phyloP scores from a whole-genome alignment of 2,113 vertebrate genomes.

The Saccopteryx leptura region DNA sequence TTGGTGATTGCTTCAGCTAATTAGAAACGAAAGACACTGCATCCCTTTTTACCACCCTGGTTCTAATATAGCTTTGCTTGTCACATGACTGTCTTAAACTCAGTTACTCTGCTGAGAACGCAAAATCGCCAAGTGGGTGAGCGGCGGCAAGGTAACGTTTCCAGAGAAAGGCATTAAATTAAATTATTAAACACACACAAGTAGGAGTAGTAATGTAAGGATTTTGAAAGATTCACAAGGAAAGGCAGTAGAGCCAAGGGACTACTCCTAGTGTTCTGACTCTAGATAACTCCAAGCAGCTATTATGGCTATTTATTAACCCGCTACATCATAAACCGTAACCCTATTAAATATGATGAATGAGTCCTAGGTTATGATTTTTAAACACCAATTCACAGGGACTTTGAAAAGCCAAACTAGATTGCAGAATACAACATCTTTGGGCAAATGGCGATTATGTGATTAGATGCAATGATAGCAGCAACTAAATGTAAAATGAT shows the following conservation, averaged over 20 bases:
- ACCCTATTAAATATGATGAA: constrained; percentile 68
- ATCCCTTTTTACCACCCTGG: neutral
- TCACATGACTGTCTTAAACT: neutral
- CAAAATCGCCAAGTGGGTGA: constrained; percentile 57
- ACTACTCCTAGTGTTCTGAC: constrained; percentile 59
- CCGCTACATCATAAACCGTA: constrained; percentile 39
- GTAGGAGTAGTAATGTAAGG: neutral
- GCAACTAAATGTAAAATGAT: neutral
- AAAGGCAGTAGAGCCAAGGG: constrained; percentile 68
- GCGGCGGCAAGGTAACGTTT: constrained; percentile 36
- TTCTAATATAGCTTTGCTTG: neutral
- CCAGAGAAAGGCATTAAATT: constrained; percentile 62
- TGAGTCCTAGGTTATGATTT: constrained; percentile 28
- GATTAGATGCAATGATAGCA: neutral
- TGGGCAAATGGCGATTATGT: neutral
- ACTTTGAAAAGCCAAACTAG: neutral
- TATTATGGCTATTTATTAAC: constrained; percentile 78
- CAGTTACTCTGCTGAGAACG: constrained; percentile 51
- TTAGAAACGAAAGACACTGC: neutral
- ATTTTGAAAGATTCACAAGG: constrained; percentile 68
- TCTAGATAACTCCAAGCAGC: constrained; percentile 54
- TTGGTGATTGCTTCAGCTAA: neutral
- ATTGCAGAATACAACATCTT: neutral
- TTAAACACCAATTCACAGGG: constrained; percentile 44
- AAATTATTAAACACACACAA: constrained; percentile 73